Conservation (phyloP, 1,140 invertebrate species). For the Drosophila ercepeae region DNA sequence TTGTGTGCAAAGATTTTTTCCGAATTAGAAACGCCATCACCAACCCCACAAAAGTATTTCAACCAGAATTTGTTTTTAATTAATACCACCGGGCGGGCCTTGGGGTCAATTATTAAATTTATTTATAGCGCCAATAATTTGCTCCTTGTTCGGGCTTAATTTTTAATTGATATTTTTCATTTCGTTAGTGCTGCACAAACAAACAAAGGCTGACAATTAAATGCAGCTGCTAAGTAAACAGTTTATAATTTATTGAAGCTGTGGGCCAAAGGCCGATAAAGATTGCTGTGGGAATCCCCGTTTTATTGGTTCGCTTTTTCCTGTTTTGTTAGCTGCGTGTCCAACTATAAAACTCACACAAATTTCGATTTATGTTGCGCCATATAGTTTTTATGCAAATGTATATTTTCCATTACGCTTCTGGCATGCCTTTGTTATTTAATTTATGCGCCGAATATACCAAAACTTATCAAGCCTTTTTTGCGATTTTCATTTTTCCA, state of each 20-base stretch:
- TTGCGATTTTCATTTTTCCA: conserved; percentile 50
- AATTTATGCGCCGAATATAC: conserved; percentile 57
- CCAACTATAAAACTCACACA: conserved; percentile 54
- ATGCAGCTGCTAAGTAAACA: conserved; percentile 63
- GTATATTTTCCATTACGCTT: conserved; percentile 60
- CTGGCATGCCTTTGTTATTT: conserved; percentile 71
- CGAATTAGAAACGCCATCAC: conserved; percentile 18
- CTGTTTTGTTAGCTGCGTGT: conserved; percentile 56
- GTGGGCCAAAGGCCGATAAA: conserved; percentile 34
- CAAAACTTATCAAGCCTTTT: conserved; percentile 44
- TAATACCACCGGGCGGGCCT: conserved; percentile 40
- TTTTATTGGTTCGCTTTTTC: conserved; percentile 34
- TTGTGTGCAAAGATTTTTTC: conserved; percentile 75
- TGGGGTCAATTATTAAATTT: conserved; percentile 60
- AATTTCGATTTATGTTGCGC: conserved; percentile 64
- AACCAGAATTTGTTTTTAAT: conserved; percentile 72
- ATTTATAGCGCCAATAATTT: conserved; percentile 47
- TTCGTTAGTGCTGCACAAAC: conserved; percentile 56
- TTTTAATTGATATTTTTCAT: conserved; percentile 41
- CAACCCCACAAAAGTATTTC: conserved; percentile 19
- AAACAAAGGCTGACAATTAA: conserved; percentile 68
- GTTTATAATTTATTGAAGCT: conserved; percentile 64
- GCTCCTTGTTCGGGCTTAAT: conserved; percentile 32
- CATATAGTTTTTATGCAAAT: conserved; percentile 68
- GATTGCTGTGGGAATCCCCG: conserved; percentile 30